Evolutionary conservation across 2,888 invertebrate genomes (phyloP), one percentile per base, ranked within the genome.

Genomic region (Drosophila pullipes): DNA sequence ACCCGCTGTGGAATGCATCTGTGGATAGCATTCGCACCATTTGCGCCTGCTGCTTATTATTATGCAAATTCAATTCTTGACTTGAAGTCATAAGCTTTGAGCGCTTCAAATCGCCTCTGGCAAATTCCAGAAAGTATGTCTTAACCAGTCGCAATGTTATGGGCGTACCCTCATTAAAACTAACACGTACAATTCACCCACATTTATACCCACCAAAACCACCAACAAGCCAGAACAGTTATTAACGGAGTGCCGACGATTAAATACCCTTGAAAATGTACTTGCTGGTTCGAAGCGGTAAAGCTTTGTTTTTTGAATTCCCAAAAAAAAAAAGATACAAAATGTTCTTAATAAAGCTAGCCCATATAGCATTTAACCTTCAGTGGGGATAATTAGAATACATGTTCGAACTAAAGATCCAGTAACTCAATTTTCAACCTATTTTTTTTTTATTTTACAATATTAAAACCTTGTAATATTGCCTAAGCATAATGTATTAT

Each of bases 41-140:
- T 16, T n/a, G 31, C 28, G 47, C 2, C 25, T 33, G 53, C 30
- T 49, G 73, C 59, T 63, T 53, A 47, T 57, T 67, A 69, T 69
- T 73, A 52, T 78, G 78, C 82, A 61, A 73, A 76, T 80, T 60
- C 49, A 58, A 74, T 81, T 78, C 73, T 69, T 80, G 55, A 54
- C 74, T 68, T 55, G n/a, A 64, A 67, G 53, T 53, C 65, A 47
- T 52, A 33, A 52, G 63, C 53, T 70, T 62, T 41, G 41, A 44
- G 47, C 69, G 62, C 59, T 47, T 53, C 65, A 64, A 62, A 57
- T 39, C 13, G 28, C 57, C 1, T 57, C 5, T 81, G 64, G 81
- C 72, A 84, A 74, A 70, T 84, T 86, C 84, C 82, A 84, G 84
- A 82, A 81, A 76, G 69, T 74, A 39, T 65, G 59, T 63, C 55